Percentiles rank a stretch among this genome's conserved stretches.
Conservation (phyloP, 2,797 vertebrate species). For the Pteropus rufus region DNA sequence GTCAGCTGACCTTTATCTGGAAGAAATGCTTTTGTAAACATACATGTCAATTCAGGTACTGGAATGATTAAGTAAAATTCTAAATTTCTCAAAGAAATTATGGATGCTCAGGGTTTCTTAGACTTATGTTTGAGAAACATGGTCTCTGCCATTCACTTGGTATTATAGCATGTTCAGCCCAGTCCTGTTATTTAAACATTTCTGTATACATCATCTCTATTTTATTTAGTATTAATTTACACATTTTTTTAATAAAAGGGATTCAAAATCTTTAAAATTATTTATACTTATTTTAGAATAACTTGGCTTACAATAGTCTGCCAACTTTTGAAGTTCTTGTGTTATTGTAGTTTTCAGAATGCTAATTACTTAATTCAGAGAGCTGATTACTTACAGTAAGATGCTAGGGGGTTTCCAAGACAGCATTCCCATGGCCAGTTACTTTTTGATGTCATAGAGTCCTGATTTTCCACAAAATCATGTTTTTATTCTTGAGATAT, state of each 20-base stretch:
- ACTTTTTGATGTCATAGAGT: not conserved
- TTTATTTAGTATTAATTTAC: conserved; percentile 10
- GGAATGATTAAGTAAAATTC: not conserved
- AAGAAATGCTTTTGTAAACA: not conserved
- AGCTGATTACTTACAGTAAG: not conserved
- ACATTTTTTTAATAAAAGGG: conserved; percentile 15
- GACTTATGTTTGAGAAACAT: not conserved
- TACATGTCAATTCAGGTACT: not conserved
- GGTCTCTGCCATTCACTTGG: not conserved
- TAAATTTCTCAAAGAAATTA: not conserved
- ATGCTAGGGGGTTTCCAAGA: not conserved
- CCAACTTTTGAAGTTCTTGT: not conserved
- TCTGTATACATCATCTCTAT: not conserved
- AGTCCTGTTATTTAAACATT: not conserved
- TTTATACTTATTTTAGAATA: not conserved
- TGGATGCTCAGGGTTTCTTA: not conserved
- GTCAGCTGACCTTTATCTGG: not conserved
- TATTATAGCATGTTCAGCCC: not conserved
- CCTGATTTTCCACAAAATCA: not conserved
- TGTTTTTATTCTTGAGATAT: not conserved
- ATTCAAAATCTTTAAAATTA: not conserved
- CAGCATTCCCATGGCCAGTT: not conserved
- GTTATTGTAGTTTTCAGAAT: not conserved
- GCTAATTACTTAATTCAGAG: too few species aligned
- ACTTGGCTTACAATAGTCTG: not conserved